phyloP scores from a whole-genome alignment of 2,113 vertebrate species.

The Platycercus adscitus region DNA sequence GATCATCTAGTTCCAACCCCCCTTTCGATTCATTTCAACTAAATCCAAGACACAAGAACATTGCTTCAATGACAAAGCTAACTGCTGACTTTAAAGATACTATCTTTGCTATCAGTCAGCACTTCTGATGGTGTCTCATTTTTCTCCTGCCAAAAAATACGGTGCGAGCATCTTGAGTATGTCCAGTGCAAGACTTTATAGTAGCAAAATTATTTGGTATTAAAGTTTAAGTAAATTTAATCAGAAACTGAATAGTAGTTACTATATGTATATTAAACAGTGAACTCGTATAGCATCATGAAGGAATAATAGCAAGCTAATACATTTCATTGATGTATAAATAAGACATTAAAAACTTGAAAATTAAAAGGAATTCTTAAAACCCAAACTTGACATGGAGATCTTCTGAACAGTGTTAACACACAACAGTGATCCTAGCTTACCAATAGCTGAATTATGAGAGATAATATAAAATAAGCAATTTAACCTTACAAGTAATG shows the following conservation, averaged over 20 bases:
- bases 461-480: conserved; percentile 78
- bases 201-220: conserved; percentile 81
- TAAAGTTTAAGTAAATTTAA: conserved; percentile 73
- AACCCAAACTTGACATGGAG: conserved; percentile 68
- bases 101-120: conserved; percentile 59
- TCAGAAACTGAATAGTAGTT: conserved; percentile 71
- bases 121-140: conserved; percentile 5
- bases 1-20: background rate
- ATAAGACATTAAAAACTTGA: conserved; percentile 71
- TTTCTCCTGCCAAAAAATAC: conserved; percentile 55
- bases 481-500: conserved; percentile 76
- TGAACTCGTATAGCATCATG: conserved; percentile 56
- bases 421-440: conserved; percentile 78
- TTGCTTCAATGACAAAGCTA: conserved; percentile 52
- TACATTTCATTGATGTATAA: conserved; percentile 72
- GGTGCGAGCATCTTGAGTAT: conserved; percentile 67
- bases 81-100: conserved; percentile 57
- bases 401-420: conserved; percentile 76
- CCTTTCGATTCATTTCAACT: conserved; percentile 39
- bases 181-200: conserved; percentile 82
- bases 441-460: conserved; percentile 75
- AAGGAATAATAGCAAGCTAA: conserved; percentile 67
- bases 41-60: conserved; percentile 56
- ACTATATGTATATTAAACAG: conserved; percentile 57
- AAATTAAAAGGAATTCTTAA: conserved; percentile 66